These are phyloP conservation scores for Temnothorax longispinosus DNA, from an alignment of 1,140 invertebrate species.

Conservation along the genomic window DNA sequence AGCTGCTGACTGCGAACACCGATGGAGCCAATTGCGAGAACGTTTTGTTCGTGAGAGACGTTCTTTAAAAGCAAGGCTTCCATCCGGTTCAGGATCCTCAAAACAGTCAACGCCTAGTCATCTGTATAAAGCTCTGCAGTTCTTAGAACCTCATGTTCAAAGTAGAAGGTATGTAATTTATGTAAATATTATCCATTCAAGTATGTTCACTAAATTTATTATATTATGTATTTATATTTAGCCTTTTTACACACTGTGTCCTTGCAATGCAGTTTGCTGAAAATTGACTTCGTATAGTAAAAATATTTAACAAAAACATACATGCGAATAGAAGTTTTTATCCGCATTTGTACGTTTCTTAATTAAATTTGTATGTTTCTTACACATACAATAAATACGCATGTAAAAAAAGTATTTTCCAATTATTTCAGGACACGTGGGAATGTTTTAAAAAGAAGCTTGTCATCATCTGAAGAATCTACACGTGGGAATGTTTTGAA, in stretches of 20 bases:
- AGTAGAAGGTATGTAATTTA: not conserved
- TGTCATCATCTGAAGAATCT: conserved; percentile 2
- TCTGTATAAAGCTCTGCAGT: not conserved
- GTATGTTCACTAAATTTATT: not conserved
- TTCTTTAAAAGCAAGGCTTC: not conserved
- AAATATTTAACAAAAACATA: not conserved
- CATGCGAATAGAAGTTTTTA: not conserved
- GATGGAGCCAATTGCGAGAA: not conserved
- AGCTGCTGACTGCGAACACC: not conserved
- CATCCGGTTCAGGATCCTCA: not conserved
- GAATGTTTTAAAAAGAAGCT: not conserved
- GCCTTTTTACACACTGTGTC: not conserved
- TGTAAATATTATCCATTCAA: not conserved
- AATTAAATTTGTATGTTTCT: too few species aligned
- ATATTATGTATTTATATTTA: not conserved
- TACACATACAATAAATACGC: not conserved
- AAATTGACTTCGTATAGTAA: not conserved
- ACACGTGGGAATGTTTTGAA: not conserved
- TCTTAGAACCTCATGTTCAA: not conserved
- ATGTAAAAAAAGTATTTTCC: not conserved
- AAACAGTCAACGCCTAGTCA: not conserved
- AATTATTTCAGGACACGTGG: not conserved
- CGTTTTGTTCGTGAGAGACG: conserved; percentile 1
- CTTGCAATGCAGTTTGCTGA: not conserved
- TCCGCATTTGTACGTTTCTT: not conserved